Percentiles rank a stretch among this genome's conserved stretches.
Conservation (phyloP, 2,797 vertebrate genomes). For the Chelidonichthys spinosus region DNA sequence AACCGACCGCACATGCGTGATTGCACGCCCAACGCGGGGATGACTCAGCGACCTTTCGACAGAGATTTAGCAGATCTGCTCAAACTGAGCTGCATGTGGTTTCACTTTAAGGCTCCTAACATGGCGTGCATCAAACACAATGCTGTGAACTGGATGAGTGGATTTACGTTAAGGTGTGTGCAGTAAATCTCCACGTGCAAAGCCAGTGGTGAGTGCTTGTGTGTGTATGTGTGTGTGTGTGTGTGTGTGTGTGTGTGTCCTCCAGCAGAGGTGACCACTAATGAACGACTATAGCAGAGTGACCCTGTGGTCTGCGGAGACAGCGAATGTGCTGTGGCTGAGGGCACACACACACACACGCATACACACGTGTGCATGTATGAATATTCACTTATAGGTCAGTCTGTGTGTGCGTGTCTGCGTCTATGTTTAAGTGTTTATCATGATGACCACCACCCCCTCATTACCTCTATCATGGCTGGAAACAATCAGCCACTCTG, state of each 20-base stretch:
- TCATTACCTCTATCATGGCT: constrained; percentile 84
- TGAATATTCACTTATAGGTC: constrained; percentile 61
- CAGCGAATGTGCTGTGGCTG: constrained; percentile 67
- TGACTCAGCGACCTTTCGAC: constrained; percentile 69
- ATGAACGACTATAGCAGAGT: constrained; percentile 83
- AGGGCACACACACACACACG: constrained; percentile 43
- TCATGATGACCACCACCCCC: constrained; percentile 85
- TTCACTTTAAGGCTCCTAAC: constrained; percentile 60
- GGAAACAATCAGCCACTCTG: constrained; percentile 78
- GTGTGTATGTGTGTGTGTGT: constrained; percentile 19
- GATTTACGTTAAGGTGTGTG: constrained; percentile 61
- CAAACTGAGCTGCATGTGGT: constrained; percentile 60
- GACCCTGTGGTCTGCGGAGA: constrained; percentile 80
- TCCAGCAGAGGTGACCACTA: constrained; percentile 80
- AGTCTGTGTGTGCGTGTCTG: constrained; percentile 32
- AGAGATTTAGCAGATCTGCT: constrained; percentile 64
- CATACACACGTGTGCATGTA: constrained; percentile 27
- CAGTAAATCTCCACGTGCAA: constrained; percentile 34
- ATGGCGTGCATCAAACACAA: constrained; percentile 58
- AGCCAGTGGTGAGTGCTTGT: constrained; percentile 31
- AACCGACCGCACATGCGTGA: constrained; percentile 54
- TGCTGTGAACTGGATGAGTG: constrained; percentile 49
- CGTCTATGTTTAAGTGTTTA: constrained; percentile 62
- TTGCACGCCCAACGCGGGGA: constrained; percentile 31
- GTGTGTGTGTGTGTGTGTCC: constrained; percentile 36